Base-by-base conservation (phyloP, 1,140 invertebrate species). In the Drosophila equinoxialis region DNA sequence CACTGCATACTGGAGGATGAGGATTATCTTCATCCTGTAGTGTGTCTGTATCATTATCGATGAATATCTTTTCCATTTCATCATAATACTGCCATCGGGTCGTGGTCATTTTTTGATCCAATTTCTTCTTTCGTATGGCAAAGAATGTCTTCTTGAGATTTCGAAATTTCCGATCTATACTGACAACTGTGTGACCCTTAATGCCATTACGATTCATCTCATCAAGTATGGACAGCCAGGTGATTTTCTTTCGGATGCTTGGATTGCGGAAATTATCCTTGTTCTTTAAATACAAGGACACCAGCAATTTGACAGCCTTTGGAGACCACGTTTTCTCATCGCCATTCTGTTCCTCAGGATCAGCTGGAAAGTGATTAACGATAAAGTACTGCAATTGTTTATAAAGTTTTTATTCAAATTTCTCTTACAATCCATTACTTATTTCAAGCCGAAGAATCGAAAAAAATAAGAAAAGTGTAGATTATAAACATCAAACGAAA, bases 41-140 rank as follows among this genome's bases (percentile, higher is more conserved):
- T 14, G 2, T 14, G 0, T 6, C 13, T 8, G 26, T 11, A 14
- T 33, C 23, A 17, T 58, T 30, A 30, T 58, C 14, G 14, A 35
- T 58, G 33, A 58, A 58, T 35, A 58, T 58, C 35, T 30, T 58
- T 17, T 58, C 33, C 55, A 58, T 58, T 17, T 58, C 33, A 33
- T 37, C 26, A 35, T 37, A 58, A 20, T 58, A 58, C 55, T 58
- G 55, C 55, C 30, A 37, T 20, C n/a, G 37, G n/a, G 14, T 33
- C 1, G 7, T 58, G n/a, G 55, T 17, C 14, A 14, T 14, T 1
- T 1, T 14, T 7, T 58, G 14, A 17, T 33, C 30, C 5, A 17
- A n/a, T 10, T 58, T 37, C 23, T 37, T 58, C 4, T 58, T 35
- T 1, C 55, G 23, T 8, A 58, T 58, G 7, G 33, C 10, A 35